Conservation (phyloP, 2,888 invertebrate genomes). For the Folsomia manolachei region DNA sequence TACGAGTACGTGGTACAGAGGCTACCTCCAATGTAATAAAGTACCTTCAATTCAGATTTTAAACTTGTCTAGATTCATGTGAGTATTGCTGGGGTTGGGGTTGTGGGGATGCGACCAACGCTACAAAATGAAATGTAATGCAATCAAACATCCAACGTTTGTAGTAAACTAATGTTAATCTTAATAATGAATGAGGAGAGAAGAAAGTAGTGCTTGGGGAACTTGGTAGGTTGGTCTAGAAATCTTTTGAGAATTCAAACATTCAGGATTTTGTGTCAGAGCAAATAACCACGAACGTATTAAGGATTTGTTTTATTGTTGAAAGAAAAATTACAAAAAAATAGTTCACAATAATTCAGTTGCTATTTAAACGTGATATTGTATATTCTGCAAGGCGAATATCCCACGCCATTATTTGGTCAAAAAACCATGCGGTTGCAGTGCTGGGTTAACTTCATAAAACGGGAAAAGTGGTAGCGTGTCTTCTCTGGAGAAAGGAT, state of each 20-base stretch:
- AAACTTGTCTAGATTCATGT: not conserved
- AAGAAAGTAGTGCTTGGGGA: slow-evolving; percentile 51
- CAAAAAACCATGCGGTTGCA: too few relatives aligned
- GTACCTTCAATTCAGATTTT: slow-evolving; percentile 1
- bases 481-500: not conserved
- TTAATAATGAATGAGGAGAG: slow-evolving; percentile 47
- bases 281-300: slow-evolving; percentile 20
- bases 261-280: slow-evolving; percentile 50
- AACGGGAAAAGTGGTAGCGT: too few relatives aligned
- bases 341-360: too few relatives aligned
- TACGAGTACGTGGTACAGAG: not conserved
- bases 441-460: too few relatives aligned
- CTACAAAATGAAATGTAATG: too few relatives aligned
- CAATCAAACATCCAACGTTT: too few relatives aligned
- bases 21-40: not conserved
- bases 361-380: not conserved
- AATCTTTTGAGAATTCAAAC: slow-evolving; percentile 48
- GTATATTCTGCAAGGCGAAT: not conserved
- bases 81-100: not conserved
- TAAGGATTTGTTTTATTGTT: not conserved
- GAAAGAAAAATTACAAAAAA: not conserved
- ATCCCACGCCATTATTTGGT: not conserved
- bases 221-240: slow-evolving; percentile 49
- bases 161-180: slow-evolving; percentile 19
- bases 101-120: not conserved